Evolutionary conservation across 2,888 invertebrate species (phyloP).

Genomic region (Ischnus inquisitorius): DNA sequence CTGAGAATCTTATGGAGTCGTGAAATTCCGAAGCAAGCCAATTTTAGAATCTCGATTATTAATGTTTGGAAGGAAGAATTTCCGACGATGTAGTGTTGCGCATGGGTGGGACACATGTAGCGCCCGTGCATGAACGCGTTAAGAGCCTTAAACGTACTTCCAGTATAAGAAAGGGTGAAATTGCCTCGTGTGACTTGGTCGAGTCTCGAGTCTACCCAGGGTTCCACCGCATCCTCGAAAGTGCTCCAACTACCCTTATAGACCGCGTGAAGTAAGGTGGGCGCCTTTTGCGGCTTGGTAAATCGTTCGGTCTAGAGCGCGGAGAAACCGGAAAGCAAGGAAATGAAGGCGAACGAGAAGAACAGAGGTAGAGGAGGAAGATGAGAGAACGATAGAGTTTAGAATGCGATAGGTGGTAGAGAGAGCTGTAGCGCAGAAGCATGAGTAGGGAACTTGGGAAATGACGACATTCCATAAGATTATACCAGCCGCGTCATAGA

Average conservation of each 20-base stretch:
- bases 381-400: conserved; percentile 45
- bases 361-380: conserved; percentile 30
- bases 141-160: conserved; percentile 60
- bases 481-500: conserved; percentile 45
- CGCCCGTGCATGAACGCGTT: conserved; percentile 7
- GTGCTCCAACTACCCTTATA: conserved; percentile 70
- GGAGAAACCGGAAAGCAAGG: conserved; percentile 52
- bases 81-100: conserved; percentile 15
- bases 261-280: conserved; percentile 71
- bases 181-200: conserved; percentile 61
- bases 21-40: conserved; percentile 8
- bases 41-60: background rate
- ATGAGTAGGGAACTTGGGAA: conserved; percentile 52
- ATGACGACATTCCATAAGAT: conserved; percentile 63
- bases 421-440: conserved; percentile 36
- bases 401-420: conserved; percentile 38
- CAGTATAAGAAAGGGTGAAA: conserved; percentile 56
- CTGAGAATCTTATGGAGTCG: background rate
- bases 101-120: conserved; percentile 13
- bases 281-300: conserved; percentile 71
- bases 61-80: conserved; percentile 30
- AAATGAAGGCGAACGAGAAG: conserved; percentile 63
- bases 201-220: conserved; percentile 65
- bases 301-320: conserved; percentile 62
- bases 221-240: conserved; percentile 59